Conservation (phyloP, 2,888 invertebrate species). For the Diachrysia chrysitis region DNA sequence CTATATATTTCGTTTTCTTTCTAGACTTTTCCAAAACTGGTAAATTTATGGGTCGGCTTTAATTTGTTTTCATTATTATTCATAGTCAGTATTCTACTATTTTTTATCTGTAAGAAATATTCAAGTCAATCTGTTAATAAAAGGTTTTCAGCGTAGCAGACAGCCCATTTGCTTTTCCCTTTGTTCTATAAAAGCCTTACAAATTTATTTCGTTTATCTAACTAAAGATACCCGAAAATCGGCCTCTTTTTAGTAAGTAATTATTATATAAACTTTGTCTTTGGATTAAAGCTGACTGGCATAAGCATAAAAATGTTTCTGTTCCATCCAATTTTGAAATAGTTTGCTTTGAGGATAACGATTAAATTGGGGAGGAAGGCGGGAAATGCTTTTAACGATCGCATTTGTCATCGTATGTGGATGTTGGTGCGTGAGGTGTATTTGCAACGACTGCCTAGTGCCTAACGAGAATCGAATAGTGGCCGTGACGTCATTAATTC, state of each 20-base stretch:
- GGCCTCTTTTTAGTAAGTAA: background rate
- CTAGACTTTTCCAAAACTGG: background rate
- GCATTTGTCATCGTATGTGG: background rate
- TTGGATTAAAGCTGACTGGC: background rate
- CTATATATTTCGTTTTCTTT: background rate
- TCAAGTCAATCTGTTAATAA: slow-evolving; percentile 1
- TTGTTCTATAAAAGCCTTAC: slow-evolving; percentile 2
- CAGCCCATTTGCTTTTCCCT: background rate
- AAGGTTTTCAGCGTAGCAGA: background rate
- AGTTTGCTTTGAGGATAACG: slow-evolving; percentile 1
- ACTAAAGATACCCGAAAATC: slow-evolving; percentile 1
- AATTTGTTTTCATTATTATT: background rate
- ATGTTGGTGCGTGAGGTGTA: background rate
- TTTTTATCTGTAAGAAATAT: background rate
- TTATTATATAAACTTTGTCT: slow-evolving; percentile 3
- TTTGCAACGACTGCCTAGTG: background rate
- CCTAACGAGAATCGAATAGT: background rate
- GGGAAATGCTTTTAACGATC: background rate
- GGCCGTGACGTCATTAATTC: background rate
- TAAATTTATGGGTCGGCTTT: no score
- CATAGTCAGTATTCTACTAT: background rate
- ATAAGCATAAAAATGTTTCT: background rate
- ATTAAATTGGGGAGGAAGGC: background rate
- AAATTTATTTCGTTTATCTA: slow-evolving; percentile 2
- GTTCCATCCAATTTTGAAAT: slow-evolving; percentile 3